Evolutionary conservation across 2,797 vertebrate genomes (phyloP).

Genomic region (Pseudochromis fuscus): DNA sequence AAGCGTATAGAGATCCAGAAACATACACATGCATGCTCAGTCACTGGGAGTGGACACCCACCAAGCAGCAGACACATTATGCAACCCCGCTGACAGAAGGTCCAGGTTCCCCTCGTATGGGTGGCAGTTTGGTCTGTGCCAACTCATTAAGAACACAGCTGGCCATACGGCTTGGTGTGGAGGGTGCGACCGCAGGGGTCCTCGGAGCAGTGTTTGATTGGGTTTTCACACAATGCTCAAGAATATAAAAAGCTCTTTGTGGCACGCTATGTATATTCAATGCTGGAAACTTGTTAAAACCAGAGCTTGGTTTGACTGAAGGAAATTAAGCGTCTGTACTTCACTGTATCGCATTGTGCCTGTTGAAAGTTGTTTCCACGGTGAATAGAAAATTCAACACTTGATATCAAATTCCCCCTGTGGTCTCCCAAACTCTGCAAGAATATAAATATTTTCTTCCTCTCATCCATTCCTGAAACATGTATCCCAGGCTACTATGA

Average conservation of each 20-base stretch:
- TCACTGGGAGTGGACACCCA: constrained; percentile 48
- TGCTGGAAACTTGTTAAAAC: constrained; percentile 15
- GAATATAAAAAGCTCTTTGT: constrained; percentile 46
- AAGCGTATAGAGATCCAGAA: constrained; percentile 39
- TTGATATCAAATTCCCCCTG: constrained; percentile 1
- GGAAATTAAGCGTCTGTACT: constrained; percentile 10
- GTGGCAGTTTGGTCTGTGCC: constrained; percentile 68
- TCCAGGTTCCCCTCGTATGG: constrained; percentile 60
- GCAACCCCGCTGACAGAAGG: constrained; percentile 72
- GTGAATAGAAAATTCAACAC: neutral
- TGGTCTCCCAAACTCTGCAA: constrained; percentile 6
- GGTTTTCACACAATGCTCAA: constrained; percentile 55
- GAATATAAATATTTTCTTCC: neutral
- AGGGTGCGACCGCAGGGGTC: constrained; percentile 54
- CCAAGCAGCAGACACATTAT: constrained; percentile 59
- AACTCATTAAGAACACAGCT: constrained; percentile 83
- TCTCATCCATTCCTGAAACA: neutral
- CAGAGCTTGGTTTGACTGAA: constrained; percentile 16
- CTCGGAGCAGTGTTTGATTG: constrained; percentile 54
- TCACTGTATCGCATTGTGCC: neutral
- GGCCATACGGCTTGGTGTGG: constrained; percentile 58
- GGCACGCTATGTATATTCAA: constrained; percentile 5
- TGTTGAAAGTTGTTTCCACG: constrained; percentile 2
- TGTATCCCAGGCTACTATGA: neutral
- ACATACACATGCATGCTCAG: constrained; percentile 24